Conservation (phyloP, 2,113 vertebrate genomes). For the Myotis yumanensis region DNA sequence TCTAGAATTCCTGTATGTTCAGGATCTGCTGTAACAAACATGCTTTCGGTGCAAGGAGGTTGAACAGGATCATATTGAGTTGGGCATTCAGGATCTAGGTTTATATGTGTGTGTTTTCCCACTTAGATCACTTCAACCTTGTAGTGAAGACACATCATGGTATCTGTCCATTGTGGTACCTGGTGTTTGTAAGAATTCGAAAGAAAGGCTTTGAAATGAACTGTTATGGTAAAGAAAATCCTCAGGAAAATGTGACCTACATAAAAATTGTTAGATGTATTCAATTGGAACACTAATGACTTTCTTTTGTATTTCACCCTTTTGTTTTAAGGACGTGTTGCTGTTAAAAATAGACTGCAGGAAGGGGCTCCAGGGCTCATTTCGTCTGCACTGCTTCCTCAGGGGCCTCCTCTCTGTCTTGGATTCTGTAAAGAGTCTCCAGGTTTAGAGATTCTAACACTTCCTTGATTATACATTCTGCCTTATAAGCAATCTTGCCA, state of each 20-base stretch:
- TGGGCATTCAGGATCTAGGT: background rate
- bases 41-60: background rate
- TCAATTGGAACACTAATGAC: background rate
- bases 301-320: conserved; percentile 26
- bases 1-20: background rate
- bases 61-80: background rate
- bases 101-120: background rate
- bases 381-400: background rate
- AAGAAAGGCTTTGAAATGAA: background rate
- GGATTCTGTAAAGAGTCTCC: background rate
- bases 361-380: background rate
- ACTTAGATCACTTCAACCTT: background rate
- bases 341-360: conserved; percentile 40
- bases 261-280: conserved; percentile 14
- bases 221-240: conserved; percentile 17
- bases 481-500: background rate
- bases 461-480: conserved; percentile 17
- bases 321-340: background rate
- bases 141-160: background rate
- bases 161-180: background rate
- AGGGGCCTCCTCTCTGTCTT: background rate
- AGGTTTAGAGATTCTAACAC: conserved; percentile 6
- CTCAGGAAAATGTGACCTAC: background rate
- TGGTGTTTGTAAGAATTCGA: background rate
- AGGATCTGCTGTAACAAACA: background rate